Conservation (phyloP, 2,797 vertebrate species). For the Brachymystax lenok region DNA sequence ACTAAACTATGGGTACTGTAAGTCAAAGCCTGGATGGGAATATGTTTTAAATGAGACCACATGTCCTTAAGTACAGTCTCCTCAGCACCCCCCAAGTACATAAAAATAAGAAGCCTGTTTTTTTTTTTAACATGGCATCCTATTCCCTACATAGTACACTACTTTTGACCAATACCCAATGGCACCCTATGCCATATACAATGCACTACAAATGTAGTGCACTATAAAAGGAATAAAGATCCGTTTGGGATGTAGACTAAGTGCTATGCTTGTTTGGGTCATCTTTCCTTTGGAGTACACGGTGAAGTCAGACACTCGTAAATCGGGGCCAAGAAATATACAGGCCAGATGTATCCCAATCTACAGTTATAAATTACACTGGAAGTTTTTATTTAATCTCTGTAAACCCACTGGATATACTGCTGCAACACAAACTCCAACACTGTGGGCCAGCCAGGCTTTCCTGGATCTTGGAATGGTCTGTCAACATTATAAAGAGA, state of each 20-base stretch:
- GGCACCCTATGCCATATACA: neutral
- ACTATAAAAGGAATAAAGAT: neutral
- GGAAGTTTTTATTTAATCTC: neutral
- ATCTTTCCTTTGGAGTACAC: neutral
- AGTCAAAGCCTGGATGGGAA: neutral
- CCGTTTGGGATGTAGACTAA: neutral
- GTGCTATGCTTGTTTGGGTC: neutral
- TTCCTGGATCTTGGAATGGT: neutral
- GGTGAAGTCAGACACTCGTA: slow-evolving; percentile 11
- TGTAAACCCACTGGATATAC: neutral
- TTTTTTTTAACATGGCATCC: neutral
- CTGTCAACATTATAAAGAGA: neutral
- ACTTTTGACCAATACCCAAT: neutral
- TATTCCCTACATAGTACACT: neutral
- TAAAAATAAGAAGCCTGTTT: neutral
- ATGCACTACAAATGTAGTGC: neutral
- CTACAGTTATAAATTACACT: neutral
- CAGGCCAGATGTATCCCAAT: slow-evolving; percentile 7
- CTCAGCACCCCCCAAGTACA: neutral
- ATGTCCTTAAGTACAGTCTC: neutral
- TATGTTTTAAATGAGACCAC: neutral
- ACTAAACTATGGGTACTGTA: neutral
- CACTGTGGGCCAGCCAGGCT: neutral
- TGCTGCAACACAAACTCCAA: neutral
- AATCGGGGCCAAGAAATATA: slow-evolving; percentile 3